These are phyloP conservation scores for Amniataba percoides DNA, from an alignment of 2,797 vertebrate genomes.

Conservation along the genomic window DNA sequence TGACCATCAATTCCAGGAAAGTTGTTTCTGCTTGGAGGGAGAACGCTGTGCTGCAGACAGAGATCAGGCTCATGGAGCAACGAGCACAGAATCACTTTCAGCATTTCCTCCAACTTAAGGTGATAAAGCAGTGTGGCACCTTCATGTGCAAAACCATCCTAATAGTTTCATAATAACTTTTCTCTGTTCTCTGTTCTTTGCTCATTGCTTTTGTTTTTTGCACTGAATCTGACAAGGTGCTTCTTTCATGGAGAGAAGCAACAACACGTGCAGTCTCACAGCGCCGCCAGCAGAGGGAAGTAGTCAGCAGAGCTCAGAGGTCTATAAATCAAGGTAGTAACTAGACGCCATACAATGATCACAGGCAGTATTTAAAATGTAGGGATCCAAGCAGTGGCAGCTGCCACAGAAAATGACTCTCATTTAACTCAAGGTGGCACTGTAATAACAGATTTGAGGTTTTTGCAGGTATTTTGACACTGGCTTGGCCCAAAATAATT, in stretches of 20 bases:
- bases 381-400: no score
- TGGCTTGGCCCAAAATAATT: no score
- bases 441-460: no score
- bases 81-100: slow-evolving; percentile 82
- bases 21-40: slow-evolving; percentile 84
- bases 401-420: no score
- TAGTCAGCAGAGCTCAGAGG: slow-evolving; percentile 76
- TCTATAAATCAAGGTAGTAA: slow-evolving; percentile 82
- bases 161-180: no score
- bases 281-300: slow-evolving; percentile 78
- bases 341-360: not conserved
- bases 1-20: slow-evolving; percentile 67
- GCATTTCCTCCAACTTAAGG: slow-evolving; percentile 84
- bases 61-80: slow-evolving; percentile 63
- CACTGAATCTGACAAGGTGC: slow-evolving; percentile 65
- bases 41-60: slow-evolving; percentile 66
- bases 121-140: slow-evolving; percentile 55
- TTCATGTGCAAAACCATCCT: not conserved
- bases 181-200: not conserved
- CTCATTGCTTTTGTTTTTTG: slow-evolving; percentile 5
- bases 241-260: slow-evolving; percentile 85
- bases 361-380: not conserved
- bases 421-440: no score
- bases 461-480: no score
- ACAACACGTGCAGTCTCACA: slow-evolving; percentile 57